These are phyloP conservation scores for Phyllopteryx taeniolatus DNA, from an alignment of 2,113 vertebrate genomes.

Conservation along the genomic window DNA sequence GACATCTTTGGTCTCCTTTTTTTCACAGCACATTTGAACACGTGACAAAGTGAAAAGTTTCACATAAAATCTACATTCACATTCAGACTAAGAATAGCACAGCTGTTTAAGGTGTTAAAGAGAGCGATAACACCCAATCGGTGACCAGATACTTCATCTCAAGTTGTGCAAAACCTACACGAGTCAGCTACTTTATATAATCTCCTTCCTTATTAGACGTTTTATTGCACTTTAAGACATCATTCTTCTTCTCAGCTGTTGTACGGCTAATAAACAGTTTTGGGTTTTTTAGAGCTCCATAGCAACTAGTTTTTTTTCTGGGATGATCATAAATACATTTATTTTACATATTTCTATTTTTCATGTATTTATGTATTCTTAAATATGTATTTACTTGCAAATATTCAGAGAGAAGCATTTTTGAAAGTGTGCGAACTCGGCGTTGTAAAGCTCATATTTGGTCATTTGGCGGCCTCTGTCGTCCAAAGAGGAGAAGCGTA, in stretches of 20 bases:
- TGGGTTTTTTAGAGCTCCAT: background rate
- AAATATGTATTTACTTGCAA: background rate
- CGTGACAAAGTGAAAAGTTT: background rate
- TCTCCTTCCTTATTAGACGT: background rate
- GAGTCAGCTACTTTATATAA: background rate
- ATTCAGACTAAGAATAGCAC: background rate
- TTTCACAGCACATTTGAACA: background rate
- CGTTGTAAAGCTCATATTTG: constrained; percentile 15
- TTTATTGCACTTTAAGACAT: constrained; percentile 17
- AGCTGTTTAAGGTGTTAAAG: background rate
- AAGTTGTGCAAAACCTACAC: background rate
- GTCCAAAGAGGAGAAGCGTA: constrained; percentile 8
- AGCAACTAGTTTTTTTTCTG: background rate
- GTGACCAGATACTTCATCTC: constrained; percentile 8
- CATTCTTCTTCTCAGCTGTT: constrained; percentile 38
- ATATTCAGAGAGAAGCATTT: background rate
- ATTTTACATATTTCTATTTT: background rate
- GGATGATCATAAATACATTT: background rate
- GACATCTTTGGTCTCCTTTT: background rate
- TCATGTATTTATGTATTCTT: background rate
- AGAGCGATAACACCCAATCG: background rate
- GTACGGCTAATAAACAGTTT: background rate
- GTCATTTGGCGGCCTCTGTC: constrained; percentile 54
- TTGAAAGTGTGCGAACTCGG: background rate
- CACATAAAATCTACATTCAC: background rate